phyloP scores from a whole-genome alignment of 2,797 vertebrate genomes.

The Liasis olivaceus region DNA sequence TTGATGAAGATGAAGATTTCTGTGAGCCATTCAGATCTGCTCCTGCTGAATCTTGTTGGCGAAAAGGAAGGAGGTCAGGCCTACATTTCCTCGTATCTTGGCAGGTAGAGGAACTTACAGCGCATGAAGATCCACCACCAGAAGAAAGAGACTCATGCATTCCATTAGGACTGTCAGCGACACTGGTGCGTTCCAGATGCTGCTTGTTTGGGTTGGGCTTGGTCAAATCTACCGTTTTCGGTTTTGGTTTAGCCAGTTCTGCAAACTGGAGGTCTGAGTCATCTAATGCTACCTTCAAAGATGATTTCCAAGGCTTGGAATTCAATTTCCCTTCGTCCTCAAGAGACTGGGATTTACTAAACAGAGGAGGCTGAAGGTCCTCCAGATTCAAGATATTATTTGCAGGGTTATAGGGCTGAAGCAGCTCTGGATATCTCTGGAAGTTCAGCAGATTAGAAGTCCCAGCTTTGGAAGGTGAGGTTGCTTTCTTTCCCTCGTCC shows the following conservation, averaged over 20 bases:
- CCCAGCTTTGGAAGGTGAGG: conserved; percentile 68
- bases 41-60: conserved; percentile 85
- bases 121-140: conserved; percentile 61
- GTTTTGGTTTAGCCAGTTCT: conserved; percentile 65
- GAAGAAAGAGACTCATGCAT: conserved; percentile 57
- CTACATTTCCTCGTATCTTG: conserved; percentile 75
- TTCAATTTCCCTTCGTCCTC: conserved; percentile 61
- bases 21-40: conserved; percentile 78
- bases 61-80: conserved; percentile 90
- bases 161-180: conserved; percentile 60
- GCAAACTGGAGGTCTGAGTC: conserved; percentile 28
- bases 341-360: conserved; percentile 60
- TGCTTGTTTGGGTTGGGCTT: conserved; percentile 66
- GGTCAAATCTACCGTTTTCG: conserved; percentile 58
- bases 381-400: conserved; percentile 77
- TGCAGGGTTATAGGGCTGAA: conserved; percentile 90
- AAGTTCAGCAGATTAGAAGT: conserved; percentile 84
- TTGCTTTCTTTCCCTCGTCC: conserved; percentile 72
- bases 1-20: conserved; percentile 85
- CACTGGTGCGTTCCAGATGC: conserved; percentile 61
- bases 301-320: conserved; percentile 62
- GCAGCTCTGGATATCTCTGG: conserved; percentile 90
- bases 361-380: conserved; percentile 65
- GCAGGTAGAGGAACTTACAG: conserved; percentile 71
- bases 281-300: conserved; percentile 67